A percentile compares a stretch with the other conserved stretches of the same genome.
Evolutionary conservation across 2,888 invertebrate genomes (phyloP).

Genomic region (Lucinisca nassula): DNA sequence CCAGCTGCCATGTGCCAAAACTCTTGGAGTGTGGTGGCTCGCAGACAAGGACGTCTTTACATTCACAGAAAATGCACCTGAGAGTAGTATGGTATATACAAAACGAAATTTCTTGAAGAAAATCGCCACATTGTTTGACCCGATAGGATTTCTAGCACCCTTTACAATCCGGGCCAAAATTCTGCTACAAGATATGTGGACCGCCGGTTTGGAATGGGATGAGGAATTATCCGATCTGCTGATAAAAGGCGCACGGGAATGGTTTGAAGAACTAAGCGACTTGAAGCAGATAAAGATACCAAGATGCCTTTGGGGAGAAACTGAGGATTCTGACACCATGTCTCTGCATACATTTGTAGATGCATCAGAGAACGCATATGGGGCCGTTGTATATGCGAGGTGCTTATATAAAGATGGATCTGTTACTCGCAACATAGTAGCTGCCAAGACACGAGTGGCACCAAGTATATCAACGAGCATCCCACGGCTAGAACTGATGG

Average conservation of each 20-base stretch:
- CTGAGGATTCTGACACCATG: not conserved
- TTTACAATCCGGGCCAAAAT: slow-evolving; percentile 74
- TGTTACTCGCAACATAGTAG: slow-evolving; percentile 12
- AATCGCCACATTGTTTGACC: slow-evolving; percentile 80
- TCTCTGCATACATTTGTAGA: slow-evolving; percentile 51
- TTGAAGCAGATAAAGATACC: slow-evolving; percentile 34
- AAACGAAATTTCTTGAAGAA: slow-evolving; percentile 73
- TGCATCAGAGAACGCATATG: slow-evolving; percentile 47
- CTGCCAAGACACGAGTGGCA: slow-evolving; percentile 51
- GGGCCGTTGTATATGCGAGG: slow-evolving; percentile 38
- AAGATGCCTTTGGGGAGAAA: slow-evolving; percentile 36
- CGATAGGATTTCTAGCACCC: slow-evolving; percentile 78
- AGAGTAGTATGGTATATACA: slow-evolving; percentile 46
- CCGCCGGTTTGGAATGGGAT: slow-evolving; percentile 76
- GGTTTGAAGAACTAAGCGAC: slow-evolving; percentile 57
- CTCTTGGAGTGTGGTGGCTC: slow-evolving; percentile 27
- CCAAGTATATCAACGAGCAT: slow-evolving; percentile 48
- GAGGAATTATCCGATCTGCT: slow-evolving; percentile 55
- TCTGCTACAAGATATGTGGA: slow-evolving; percentile 78
- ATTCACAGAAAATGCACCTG: slow-evolving; percentile 6
- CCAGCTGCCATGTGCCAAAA: slow-evolving; percentile 8
- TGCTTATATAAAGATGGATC: not conserved
- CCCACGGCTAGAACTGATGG: slow-evolving; percentile 56
- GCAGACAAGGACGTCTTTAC: slow-evolving; percentile 1
- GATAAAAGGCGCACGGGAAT: slow-evolving; percentile 23